Evolutionary conservation across 2,797 vertebrate species (phyloP), one percentile per base, ranked within the genome.

Genomic region (Coranthus polyacanthus): DNA sequence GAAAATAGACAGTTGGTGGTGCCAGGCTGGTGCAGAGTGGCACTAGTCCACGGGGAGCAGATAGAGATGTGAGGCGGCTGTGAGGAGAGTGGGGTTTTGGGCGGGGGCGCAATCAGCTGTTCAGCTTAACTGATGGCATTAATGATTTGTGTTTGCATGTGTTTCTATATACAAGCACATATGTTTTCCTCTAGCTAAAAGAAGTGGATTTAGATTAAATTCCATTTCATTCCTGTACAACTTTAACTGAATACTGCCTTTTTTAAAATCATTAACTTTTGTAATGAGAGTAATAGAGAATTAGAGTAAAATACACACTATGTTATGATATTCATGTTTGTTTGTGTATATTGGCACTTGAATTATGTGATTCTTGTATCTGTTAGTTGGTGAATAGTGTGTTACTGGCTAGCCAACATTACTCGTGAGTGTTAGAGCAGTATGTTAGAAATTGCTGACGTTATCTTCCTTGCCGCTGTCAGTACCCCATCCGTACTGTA

Each of bases 1-100:
- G 78, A 85, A 88, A 90, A 90, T 81, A 90, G 87, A 85, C 66
- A 72, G 77, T 82, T 85, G 84, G 77, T 75, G 53, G 21, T 45
- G 57, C 55, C 70, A 72, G 74, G 61, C 57, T 52, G 72, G 64
- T 73, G 65, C 59, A 18, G 50, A 61, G 65, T 73, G 69, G 68
- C 61, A 50, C 3, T 4, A 5, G 49, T 75, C 77, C 53, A 64
- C 44, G 3, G 61, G 68, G 75, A 67, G 37, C 24, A 18, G 34
- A 68, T 3, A 24, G 37, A 44, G 49, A 73, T 34, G 75, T 58
- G 63, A 7, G 15, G 64, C 18, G 44, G 65, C 39, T 57, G 54
- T 24, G 53, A 72, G 32, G 43, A 46, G 55, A 55, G 44, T 36
- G 26, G 29, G 1, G 11, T 12, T 58, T 13, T 37, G 21, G 52